Evolutionary conservation across 2,797 vertebrate species (phyloP), one percentile per base, ranked within the genome.

Genomic region (Crypturellus tataupa): DNA sequence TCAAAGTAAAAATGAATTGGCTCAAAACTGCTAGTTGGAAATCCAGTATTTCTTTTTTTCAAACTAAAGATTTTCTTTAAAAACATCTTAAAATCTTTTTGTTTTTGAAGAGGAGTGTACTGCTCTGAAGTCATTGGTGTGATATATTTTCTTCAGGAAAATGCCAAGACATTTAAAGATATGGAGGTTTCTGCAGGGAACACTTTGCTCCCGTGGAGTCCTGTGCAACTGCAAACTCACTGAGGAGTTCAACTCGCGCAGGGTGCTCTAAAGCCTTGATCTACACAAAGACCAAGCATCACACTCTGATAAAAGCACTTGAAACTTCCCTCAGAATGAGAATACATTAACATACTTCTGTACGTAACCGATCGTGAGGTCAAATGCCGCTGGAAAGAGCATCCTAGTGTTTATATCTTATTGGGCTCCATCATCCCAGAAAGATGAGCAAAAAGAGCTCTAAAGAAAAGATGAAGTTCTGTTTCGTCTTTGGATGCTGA

Each of bases 11-110:
- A 79, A 69, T 7, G 2, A 64, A 47, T 37, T 56, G 25, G 10
- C 76, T 56, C 91, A 27, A 84, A 88, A 84, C 27, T 21, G n/a
- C 15, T 2, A 4, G 1, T 11, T 69, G 39, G 25, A 83, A 91
- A 83, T 2, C 0, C 3, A 69, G 10, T 3, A 1, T 14, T 37
- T 37, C 9, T 44, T 77, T 84, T 72, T 91, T 81, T 56, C 53
- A 84, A 91, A 76, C 12, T 0, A 35, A 85, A 37, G 4, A 0
- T 0, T n/a, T 89, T 63, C 42, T 10, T 2, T 20, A 55, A 56
- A 62, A 85, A 90, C 73, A 27, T 20, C 31, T 60, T 69, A 25
- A 10, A 0, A 33, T 49, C 47, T 49, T 90, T 51, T 47, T 19
- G 60, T 33, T 53, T 3, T 60, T 58, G 49, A 47, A 53, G 51